Base-by-base conservation (phyloP, 2,888 invertebrate genomes). In the Polydrusus pterygomalis region DNA sequence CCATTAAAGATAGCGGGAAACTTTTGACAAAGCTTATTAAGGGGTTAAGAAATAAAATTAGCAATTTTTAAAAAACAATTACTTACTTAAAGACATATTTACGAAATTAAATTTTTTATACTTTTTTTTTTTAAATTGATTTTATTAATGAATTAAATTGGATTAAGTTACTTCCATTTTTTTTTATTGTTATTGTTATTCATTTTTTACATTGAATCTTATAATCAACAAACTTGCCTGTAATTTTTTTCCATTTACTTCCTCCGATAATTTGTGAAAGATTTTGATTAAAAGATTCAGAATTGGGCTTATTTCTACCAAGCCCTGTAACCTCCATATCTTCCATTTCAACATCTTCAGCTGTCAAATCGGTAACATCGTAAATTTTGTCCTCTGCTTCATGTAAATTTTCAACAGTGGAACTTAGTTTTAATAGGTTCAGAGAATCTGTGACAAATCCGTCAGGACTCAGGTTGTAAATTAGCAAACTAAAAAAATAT, bases 171-270 rank as follows among this genome's bases (percentile, higher is more conserved):
- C n/a, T n/a, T n/a, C n/a, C n/a, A n/a, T n/a, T n/a, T n/a, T n/a
- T n/a, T n/a, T n/a, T n/a, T n/a, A n/a, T n/a, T n/a, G n/a, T n/a
- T n/a, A n/a, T n/a, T n/a, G n/a, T n/a, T n/a, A n/a, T n/a, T n/a
- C n/a, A n/a, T n/a, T n/a, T n/a, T n/a, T n/a, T n/a, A n/a, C n/a
- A n/a, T n/a, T n/a, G n/a, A n/a, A n/a, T 25, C 1, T 25, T 25
- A 25, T 60, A 34, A 34, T 10, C 7, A 70, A 15, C 25, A 34
- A n/a, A 62, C 17, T 51, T 69, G 79, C 80, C 79, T 77, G 79
- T 68, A 70, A 81, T 76, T 72, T 67, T 71, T 43, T 11, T 77
- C 81, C 82, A 81, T 47, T 76, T 73, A 51, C n/a, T 69, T 18
- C 54, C 58, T 49, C 25, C 38, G 20, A 67, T 30, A 43, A 62